Conservation (phyloP, 2,113 vertebrate genomes). For the Trichomycterus rosablanca region DNA sequence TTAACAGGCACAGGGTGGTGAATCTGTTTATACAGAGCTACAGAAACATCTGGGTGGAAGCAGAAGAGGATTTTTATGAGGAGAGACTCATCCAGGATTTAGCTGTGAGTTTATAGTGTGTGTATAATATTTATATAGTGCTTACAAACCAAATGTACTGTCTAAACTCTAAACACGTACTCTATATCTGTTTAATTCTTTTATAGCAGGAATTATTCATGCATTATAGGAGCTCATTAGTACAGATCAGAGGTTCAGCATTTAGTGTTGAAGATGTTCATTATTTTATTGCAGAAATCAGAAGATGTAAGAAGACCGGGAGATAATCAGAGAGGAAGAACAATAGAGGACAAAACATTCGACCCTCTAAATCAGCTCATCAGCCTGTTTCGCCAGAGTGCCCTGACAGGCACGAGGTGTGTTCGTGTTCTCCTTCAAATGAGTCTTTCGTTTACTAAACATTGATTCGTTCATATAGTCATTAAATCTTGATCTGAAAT, state of each 20-base stretch:
- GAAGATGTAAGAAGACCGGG: constrained; percentile 59
- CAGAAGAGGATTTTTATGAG: constrained; percentile 82
- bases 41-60: constrained; percentile 88
- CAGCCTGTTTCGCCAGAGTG: constrained; percentile 85
- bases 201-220: no score
- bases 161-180: no score
- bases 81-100: constrained; percentile 90
- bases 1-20: constrained; percentile 81
- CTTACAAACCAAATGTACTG: no score
- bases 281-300: constrained; percentile 47
- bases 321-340: constrained; percentile 68
- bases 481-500: no score
- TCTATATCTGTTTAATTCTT: no score
- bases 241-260: no score
- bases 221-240: no score
- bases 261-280: no score
- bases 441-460: no score
- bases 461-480: no score
- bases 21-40: constrained; percentile 95
- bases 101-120: constrained; percentile 71
- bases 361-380: constrained; percentile 93
- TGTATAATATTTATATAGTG: no score
- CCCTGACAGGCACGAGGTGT: constrained; percentile 83
- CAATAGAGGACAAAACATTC: constrained; percentile 58
- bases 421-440: no score